Percentiles rank a stretch among this genome's conserved stretches.
These are phyloP conservation scores for Drosophila anceps DNA, from an alignment of 2,888 invertebrate species.

Conservation along the genomic window DNA sequence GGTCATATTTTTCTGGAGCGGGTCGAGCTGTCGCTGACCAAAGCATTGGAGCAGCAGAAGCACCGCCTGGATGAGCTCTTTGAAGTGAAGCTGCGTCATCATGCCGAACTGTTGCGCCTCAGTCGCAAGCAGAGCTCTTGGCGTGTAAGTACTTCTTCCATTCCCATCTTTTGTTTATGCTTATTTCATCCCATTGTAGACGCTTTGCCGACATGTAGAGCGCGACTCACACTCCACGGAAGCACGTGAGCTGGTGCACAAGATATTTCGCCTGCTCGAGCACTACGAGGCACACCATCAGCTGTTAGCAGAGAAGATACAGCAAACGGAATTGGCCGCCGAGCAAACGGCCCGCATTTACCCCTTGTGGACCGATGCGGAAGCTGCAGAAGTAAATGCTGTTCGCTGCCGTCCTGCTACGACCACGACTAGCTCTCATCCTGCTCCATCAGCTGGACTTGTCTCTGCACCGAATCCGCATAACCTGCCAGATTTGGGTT, in stretches of 20 bases:
- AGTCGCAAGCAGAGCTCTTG: slow-evolving; percentile 80
- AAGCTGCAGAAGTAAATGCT: neutral
- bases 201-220: slow-evolving; percentile 61
- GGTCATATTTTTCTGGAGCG: slow-evolving; percentile 83
- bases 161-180: neutral
- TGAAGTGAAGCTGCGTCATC: slow-evolving; percentile 77
- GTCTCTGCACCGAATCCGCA: neutral
- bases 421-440: neutral
- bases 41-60: slow-evolving; percentile 80
- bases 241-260: slow-evolving; percentile 67
- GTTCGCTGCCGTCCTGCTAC: neutral
- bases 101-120: slow-evolving; percentile 78
- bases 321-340: slow-evolving; percentile 54
- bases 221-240: slow-evolving; percentile 52
- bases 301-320: slow-evolving; percentile 71
- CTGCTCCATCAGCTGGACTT: neutral
- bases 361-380: slow-evolving; percentile 44
- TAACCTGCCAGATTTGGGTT: neutral
- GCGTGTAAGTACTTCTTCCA: slow-evolving; percentile 66
- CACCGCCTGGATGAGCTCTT: slow-evolving; percentile 73
- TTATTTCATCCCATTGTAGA: slow-evolving; percentile 41
- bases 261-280: slow-evolving; percentile 75
- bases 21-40: slow-evolving; percentile 81
- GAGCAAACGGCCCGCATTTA: slow-evolving; percentile 44
- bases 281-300: slow-evolving; percentile 79